Evolutionary conservation across 2,113 vertebrate species (phyloP), one percentile per base, ranked within the genome.

Genomic region (Tachysurus vachellii): DNA sequence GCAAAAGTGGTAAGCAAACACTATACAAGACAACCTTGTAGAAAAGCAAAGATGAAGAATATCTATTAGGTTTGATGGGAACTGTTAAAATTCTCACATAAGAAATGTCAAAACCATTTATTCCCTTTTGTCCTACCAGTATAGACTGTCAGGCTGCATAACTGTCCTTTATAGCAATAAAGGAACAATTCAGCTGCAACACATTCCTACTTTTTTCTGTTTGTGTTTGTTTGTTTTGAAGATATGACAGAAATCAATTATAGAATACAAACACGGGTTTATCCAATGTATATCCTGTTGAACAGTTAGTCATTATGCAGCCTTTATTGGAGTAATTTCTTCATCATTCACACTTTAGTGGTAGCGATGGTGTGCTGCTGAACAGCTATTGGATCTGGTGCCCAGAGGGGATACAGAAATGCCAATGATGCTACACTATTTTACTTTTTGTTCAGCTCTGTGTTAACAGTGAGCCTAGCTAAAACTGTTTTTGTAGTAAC

Each of bases 341-440:
- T 93, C 93, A 93, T 95, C 91, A 47, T 92, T 91, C 89, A 0
- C 6, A 84, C 62, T 86, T 83, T 44, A 85, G 86, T 89, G 90
- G 88, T 88, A 90, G 88, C 95, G 95, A 96, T 93, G 92, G 95
- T 94, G 93, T 89, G 92, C 91, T 84, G 93, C 87, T 93, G 91
- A 92, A 92, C 92, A 88, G 89, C 85, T 95, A 94, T 93, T 94
- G 93, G 94, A 94, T 96, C 96, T 93, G 92, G 82, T 86, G 88
- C 54, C 85, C 88, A 91, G 86, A 89, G 90, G 92, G 85, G 86
- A 87, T 92, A 90, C 92, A 90, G 92, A 91, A 94, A 89, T 90
- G 83, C 73, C 73, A 53, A 79, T 56, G 79, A 91, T 81, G 88
- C 84, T 89, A 82, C 89, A 87, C 85, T 87, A 80, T 80, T 86